Evolutionary conservation across 2,113 vertebrate genomes (phyloP), one percentile per base, ranked within the genome.

Genomic region (Clinocottus analis): DNA sequence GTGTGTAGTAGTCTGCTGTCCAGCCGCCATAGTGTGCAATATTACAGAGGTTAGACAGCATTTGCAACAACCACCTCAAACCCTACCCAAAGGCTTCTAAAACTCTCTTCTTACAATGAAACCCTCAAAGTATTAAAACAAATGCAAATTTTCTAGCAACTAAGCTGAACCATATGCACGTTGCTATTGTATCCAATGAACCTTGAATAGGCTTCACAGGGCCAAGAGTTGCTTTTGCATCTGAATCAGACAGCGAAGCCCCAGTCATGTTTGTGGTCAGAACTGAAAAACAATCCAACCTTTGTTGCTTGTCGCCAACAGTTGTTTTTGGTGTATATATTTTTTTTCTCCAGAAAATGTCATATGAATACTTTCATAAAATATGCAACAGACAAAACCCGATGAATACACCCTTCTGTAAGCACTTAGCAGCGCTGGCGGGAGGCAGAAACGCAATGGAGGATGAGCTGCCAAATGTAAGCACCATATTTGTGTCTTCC

Each of bases 311-410:
- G 39, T 53, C 61, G 53, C 43, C 39, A n/a, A 58, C 37, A 58
- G 63, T 56, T 60, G 29, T 69, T 73, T 56, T 47, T 73, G 8
- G 29, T 63, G 56, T 58, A 10, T 75, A 14, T 75, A 7, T 80
- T 84, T 55, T 23, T 75, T 19, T 76, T 84, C 55, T 29, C 63
- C 21, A n/a, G 35, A 55, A 69, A 78, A 69, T 67, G 59, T 81
- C 41, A 64, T 31, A 64, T 27, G 33, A 74, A 37, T 23, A 47
- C 62, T n/a, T 45, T 49, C 58, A 56, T 79, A 72, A 72, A 66
- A 63, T 69, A 59, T 35, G n/a, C 63, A 33, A 64, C 45, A 49
- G 61, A 41, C 10, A 53, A 11, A 3, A 53, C 1, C 27, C 66
- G 43, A 33, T 77, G 41, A 66, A 69, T 74, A 41, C 35, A 35